Evolutionary conservation across 2,113 vertebrate genomes (phyloP).

Genomic region (Agapornis roseicollis): DNA sequence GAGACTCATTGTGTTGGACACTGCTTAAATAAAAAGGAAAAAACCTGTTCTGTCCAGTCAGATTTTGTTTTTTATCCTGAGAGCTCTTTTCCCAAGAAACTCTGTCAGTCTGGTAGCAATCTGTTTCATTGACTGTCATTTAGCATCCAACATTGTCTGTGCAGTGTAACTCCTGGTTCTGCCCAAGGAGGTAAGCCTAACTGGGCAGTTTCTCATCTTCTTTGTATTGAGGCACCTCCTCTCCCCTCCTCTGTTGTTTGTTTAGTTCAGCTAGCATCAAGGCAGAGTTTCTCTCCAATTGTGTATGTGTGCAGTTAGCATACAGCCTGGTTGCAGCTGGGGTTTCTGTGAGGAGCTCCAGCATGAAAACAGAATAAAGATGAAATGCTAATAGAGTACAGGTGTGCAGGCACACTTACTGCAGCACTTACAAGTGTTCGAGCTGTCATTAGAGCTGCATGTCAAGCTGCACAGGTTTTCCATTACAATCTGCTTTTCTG

Average conservation of each 20-base stretch:
- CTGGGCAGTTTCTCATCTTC: fast-evolving
- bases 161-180: not conserved
- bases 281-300: not conserved
- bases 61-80: not conserved
- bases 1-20: not conserved
- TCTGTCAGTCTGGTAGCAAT: not conserved
- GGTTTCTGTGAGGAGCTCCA: not conserved
- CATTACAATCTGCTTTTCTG: not conserved
- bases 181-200: not conserved
- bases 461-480: not conserved
- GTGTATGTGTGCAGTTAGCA: not conserved
- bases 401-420: not conserved
- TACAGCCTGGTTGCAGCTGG: not conserved
- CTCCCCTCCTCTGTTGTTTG: not conserved
- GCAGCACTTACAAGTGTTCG: fast-evolving
- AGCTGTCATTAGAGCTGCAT: not conserved
- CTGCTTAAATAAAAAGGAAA: not conserved
- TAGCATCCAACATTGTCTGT: not conserved
- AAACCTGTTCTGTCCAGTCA: not conserved
- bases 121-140: not conserved
- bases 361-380: not conserved
- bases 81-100: not conserved
- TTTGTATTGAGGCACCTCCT: not conserved
- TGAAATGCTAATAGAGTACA: not conserved
- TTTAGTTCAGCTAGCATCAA: not conserved